Percentiles rank a stretch among this genome's conserved stretches.
Evolutionary conservation across 2,113 vertebrate genomes (phyloP).

Genomic region (Paradisaea rubra): DNA sequence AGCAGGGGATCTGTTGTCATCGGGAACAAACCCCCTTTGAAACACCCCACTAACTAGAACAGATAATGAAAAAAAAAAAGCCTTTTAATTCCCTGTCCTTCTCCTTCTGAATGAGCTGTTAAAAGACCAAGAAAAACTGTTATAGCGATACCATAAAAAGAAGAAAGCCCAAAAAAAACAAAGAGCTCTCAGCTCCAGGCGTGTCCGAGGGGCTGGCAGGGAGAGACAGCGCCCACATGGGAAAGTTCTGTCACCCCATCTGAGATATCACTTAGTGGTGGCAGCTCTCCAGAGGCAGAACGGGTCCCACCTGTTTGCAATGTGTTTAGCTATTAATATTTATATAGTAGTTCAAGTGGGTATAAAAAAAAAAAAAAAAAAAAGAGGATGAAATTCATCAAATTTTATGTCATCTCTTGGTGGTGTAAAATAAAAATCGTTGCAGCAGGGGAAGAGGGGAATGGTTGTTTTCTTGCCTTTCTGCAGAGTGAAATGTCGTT

Average conservation of each 20-base stretch:
- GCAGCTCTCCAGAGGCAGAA: slow-evolving; percentile 81
- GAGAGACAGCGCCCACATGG: slow-evolving; percentile 77
- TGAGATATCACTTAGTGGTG: slow-evolving; percentile 78
- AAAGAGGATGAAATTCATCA: slow-evolving; percentile 73
- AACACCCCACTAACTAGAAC: not conserved
- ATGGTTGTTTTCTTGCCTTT: slow-evolving; percentile 48
- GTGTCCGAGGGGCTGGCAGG: slow-evolving; percentile 77
- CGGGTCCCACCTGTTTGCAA: slow-evolving; percentile 82
- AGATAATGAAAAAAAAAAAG: not conserved
- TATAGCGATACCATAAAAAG: slow-evolving; percentile 72
- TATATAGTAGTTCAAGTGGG: slow-evolving; percentile 80
- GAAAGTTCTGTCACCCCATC: slow-evolving; percentile 79
- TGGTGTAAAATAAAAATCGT: slow-evolving; percentile 67
- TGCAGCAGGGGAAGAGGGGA: slow-evolving; percentile 20
- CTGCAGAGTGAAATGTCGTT: not conserved
- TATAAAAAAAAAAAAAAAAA: slow-evolving; percentile 57
- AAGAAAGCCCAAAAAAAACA: slow-evolving; percentile 63
- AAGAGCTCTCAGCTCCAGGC: slow-evolving; percentile 75
- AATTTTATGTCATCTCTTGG: slow-evolving; percentile 71
- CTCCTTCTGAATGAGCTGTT: slow-evolving; percentile 78
- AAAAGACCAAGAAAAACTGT: slow-evolving; percentile 81
- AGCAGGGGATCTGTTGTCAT: not conserved
- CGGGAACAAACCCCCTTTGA: not conserved
- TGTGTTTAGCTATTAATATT: slow-evolving; percentile 84
- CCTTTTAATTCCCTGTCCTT: slow-evolving; percentile 60